phyloP scores from a whole-genome alignment of 2,113 vertebrate genomes.

The Epinephelus cyanopodus region DNA sequence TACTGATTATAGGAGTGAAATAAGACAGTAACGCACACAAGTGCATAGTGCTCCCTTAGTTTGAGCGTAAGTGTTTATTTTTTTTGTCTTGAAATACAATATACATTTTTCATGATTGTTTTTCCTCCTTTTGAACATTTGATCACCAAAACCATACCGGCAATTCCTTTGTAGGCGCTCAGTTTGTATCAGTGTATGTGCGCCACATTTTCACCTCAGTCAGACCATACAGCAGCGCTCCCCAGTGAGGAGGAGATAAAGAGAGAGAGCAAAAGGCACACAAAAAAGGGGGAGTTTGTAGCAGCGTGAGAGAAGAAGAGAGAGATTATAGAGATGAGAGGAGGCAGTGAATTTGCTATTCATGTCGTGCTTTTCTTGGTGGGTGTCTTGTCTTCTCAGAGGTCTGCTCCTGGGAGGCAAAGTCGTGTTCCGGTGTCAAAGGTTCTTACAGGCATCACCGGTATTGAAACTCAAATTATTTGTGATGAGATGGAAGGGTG shows the following conservation, averaged over 20 bases:
- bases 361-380: conserved; percentile 32
- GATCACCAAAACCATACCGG: background rate
- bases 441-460: conserved; percentile 24
- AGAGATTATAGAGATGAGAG: conserved; percentile 34
- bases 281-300: conserved; percentile 3
- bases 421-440: conserved; percentile 40
- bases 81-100: too few species aligned
- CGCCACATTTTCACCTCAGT: conserved; percentile 13
- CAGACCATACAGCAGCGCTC: conserved; percentile 22
- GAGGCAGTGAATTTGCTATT: conserved; percentile 14
- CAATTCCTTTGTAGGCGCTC: background rate
- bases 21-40: background rate
- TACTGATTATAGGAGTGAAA: background rate
- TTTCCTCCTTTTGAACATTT: background rate
- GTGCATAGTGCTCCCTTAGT: background rate
- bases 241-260: conserved; percentile 15
- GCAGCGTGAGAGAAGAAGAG: background rate
- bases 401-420: conserved; percentile 5
- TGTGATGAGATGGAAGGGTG: conserved; percentile 26
- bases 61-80: background rate
- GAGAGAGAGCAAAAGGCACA: background rate
- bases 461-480: conserved; percentile 50
- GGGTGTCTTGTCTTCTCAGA: conserved; percentile 27
- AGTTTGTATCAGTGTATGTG: conserved; percentile 11
- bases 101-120: background rate